Evolutionary conservation across 2,113 vertebrate genomes (phyloP), one percentile per base, ranked within the genome.

Genomic region (Gobius niger): DNA sequence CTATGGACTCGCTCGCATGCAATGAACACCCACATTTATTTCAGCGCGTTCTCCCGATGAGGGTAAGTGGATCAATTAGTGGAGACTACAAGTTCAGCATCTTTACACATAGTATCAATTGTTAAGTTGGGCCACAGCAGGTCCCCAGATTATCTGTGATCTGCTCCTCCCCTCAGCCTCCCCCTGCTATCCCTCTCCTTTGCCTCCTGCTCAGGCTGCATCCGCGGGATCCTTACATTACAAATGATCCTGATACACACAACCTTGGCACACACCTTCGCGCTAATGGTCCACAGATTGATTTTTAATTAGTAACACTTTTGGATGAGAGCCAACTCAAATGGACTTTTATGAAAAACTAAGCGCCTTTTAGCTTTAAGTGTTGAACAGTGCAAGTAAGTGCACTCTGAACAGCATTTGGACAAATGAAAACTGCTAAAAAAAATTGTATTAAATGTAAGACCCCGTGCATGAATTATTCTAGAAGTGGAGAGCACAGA

Each of bases 261-360:
- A 95, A 90, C 81, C 92, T 92, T 91, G 91, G 94, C 94, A 92
- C 92, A 93, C 93, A 93, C 92, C 94, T 93, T 91, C 89, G 88
- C 86, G 89, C 95, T 98, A 98, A 98, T 98, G 94, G 95, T 93
- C 86, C 90, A 89, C 82, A 91, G 96, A 99, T 98, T 97, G 97
- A 98, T 99, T 98, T 96, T 95, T 98, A 98, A 99, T 98, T 98
- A 98, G 95, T 94, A 94, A 92, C 92, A 94, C 90, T 94, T 97
- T 95, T 95, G 94, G 93, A 95, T 85, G 88, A 89, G 90, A 92
- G 96, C 93, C 95, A 95, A 91, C 94, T 95, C 92, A 93, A 94
- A 94, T 88, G 82, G 89, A 88, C 85, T 82, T 89, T 90, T 92
- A 92, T 93, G 90, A 91, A 93, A 91, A 92, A 92, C 86, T 87